Base-by-base conservation (phyloP, 2,113 vertebrate genomes). In the Mastomys coucha region DNA sequence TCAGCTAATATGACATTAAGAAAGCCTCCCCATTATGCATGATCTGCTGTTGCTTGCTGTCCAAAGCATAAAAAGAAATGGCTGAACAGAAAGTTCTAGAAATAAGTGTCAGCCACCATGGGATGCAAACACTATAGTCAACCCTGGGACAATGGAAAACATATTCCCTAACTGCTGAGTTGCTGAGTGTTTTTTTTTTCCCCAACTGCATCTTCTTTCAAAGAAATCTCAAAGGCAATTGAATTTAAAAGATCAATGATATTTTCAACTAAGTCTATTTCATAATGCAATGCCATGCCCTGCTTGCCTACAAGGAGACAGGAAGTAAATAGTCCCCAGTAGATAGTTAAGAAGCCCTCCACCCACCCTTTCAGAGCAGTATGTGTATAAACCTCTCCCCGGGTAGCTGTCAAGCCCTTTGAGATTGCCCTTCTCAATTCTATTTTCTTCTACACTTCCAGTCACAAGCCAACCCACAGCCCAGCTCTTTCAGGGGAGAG, bases 11-110 rank as follows among this genome's bases (percentile, higher is more conserved):
- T n/a, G 51, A 89, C 63, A 58, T 72, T 67, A 90, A 89, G n/a
- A 97, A 93, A 73, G 22, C 22, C 45, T 31, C 67, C 36, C n/a
- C 56, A 14, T 60, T 82, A 60, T 28, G 24, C 24, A 0, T 39
- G 51, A 89, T 63, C 63, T 89, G 36, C 67, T 69, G 73, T 63
- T 53, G 26, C 85, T 70, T 88, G 70, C 31, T 94, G 96, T 94
- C 78, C 75, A 88, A 80, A 75, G 56, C 86, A 72, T 14, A 28
- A 72, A 45, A 77, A 72, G 84, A 92, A 88, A 91, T 53, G 53
- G 33, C 72, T 88, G 24, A 60, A 88, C 1, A 5, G 67, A 89
- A 93, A 94, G 85, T 95, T 94, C 45, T 58, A 89, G 75, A 87
- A 89, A 87, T 42, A 56, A 94, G 31, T 7, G 0, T 39, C 56